Base-by-base conservation (phyloP, 2,888 invertebrate species). In the Boloria euphrosyne region DNA sequence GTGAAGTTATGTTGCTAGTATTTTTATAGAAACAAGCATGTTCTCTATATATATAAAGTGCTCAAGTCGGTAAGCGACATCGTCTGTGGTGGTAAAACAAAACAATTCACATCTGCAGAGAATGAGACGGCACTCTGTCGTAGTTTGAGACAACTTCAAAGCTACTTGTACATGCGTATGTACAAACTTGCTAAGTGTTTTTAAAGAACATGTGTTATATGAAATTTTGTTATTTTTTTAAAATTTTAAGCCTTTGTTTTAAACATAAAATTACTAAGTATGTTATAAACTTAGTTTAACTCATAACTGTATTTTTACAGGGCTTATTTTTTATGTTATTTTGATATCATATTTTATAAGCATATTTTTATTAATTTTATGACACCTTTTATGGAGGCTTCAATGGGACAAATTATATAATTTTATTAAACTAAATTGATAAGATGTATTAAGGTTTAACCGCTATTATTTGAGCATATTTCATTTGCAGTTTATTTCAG, bases 61-160 rank as follows among this genome's bases (percentile, higher is more conserved):
- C 55, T 44, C 55, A 22, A 44, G 55, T 17, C 13, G 6, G 31
- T 27, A 16, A 47, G 16, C 46, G 10, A 58, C 31, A 31, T 52
- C 27, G 54, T 54, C 47, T 46, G 31, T 16, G 54, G 31, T 62
- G 4, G 17, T 43, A 55, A 62, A 47, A 62, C 46, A 53, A 43
- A 53, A 53, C 46, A 47, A 61, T 53, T 62, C 53, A 46, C 22
- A 54, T 53, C 46, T 47, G 47, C 14, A 44, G 62, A 53, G 46
- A 53, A 53, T 43, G 53, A 47, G 52, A 53, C 53, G 17, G 22
- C 51, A 49, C 51, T 49, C 51, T 55, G 57, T 55, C 58, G 52
- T 60, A 46, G 54, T 53, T 49, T 62, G 58, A 66, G 66, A 66
- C 66, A 62, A 62, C 66, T 66, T 62, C 52, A 66, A 47, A 44